Conservation (phyloP, 2,797 vertebrate species). For the Craterocephalus amniculus region DNA sequence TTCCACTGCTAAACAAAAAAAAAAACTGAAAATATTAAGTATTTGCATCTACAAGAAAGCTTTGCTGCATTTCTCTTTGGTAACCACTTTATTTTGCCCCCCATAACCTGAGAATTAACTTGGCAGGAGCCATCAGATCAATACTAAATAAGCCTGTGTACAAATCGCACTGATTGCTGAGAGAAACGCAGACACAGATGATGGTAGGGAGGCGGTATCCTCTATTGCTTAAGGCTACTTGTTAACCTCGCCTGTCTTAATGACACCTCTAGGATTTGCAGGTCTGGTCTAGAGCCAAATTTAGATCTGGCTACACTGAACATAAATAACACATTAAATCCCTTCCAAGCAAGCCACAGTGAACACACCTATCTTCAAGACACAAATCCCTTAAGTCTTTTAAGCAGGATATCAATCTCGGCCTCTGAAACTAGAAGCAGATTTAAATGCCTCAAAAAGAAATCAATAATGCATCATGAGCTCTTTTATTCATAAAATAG, state of each 20-base stretch:
- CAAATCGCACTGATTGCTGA: constrained; percentile 53
- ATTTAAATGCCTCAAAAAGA: constrained; percentile 11
- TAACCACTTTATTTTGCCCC: constrained; percentile 44
- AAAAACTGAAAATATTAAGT: background rate
- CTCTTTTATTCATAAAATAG: constrained; percentile 25
- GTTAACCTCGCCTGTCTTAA: constrained; percentile 50
- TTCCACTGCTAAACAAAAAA: background rate
- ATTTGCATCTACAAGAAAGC: background rate
- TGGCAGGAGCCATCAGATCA: constrained; percentile 62
- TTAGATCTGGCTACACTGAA: constrained; percentile 36
- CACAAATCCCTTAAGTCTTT: background rate
- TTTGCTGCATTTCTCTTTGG: constrained; percentile 26
- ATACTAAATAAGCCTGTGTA: constrained; percentile 66
- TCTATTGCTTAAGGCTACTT: constrained; percentile 28
- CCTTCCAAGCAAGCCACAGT: background rate
- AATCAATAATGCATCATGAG: constrained; percentile 48
- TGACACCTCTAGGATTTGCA: constrained; percentile 56
- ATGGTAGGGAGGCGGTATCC: constrained; percentile 32
- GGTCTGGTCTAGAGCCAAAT: constrained; percentile 43
- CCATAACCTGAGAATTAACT: constrained; percentile 53
- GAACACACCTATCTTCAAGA: constrained; percentile 7
- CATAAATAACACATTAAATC: constrained; percentile 34
- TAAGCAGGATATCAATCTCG: constrained; percentile 7
- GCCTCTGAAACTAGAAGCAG: constrained; percentile 33
- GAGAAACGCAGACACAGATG: constrained; percentile 28